phyloP scores from a whole-genome alignment of 1,140 invertebrate genomes.

The Lordiphosa collinella region DNA sequence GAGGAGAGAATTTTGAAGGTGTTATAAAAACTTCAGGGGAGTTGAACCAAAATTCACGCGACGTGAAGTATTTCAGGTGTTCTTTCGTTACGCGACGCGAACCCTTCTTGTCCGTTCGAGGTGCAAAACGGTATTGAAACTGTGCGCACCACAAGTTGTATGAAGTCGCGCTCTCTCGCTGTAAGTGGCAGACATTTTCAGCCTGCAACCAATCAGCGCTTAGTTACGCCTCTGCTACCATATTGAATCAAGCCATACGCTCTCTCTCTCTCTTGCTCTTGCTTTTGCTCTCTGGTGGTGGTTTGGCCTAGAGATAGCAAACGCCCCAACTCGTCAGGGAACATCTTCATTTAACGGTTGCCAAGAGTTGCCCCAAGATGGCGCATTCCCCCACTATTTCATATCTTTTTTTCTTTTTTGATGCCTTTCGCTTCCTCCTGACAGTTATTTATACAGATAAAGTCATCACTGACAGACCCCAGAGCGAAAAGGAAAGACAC shows the following conservation, averaged over 20 bases:
- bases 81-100: slow-evolving; percentile 23
- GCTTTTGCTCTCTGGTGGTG: slow-evolving; percentile 20
- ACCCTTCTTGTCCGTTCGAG: slow-evolving; percentile 73
- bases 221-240: not conserved
- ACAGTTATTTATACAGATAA: slow-evolving; percentile 78
- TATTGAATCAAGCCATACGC: not conserved
- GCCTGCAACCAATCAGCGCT: not conserved
- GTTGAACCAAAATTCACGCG: too few relatives aligned
- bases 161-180: slow-evolving; percentile 13
- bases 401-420: slow-evolving; percentile 9
- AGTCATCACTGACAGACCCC: slow-evolving; percentile 71
- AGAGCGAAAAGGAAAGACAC: slow-evolving; percentile 8
- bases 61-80: slow-evolving; percentile 14
- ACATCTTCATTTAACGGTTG: slow-evolving; percentile 52
- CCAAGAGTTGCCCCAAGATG: slow-evolving; percentile 51
- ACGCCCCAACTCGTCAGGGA: slow-evolving; percentile 18
- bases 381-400: slow-evolving; percentile 15
- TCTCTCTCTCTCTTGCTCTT: slow-evolving; percentile 21
- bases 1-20: slow-evolving; percentile 77
- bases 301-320: slow-evolving; percentile 31
- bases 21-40: not conserved
- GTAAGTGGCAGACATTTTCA: slow-evolving; percentile 8
- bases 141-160: slow-evolving; percentile 49
- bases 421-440: slow-evolving; percentile 29
- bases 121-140: slow-evolving; percentile 73